A percentile compares a stretch with the other conserved stretches of the same genome.
Conservation (phyloP, 1,140 invertebrate genomes). For the Euwallacea similis region DNA sequence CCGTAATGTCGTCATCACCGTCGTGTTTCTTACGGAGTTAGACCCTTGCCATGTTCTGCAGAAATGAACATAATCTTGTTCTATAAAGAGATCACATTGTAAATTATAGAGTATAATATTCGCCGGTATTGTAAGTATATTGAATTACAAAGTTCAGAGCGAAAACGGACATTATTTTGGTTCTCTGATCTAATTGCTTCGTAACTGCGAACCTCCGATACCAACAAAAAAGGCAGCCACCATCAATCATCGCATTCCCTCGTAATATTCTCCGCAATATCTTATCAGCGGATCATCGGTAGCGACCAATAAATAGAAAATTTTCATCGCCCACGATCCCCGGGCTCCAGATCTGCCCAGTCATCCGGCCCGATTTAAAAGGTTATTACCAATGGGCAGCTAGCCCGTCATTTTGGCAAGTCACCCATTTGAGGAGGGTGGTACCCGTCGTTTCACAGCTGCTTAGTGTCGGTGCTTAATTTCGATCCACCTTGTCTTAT, state of each 20-base stretch:
- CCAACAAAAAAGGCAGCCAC: no score
- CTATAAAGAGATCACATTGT: no score
- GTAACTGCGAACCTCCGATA: no score
- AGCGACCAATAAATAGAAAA: constrained; percentile 21
- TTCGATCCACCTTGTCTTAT: constrained; percentile 19
- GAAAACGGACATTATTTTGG: no score
- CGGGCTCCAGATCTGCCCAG: constrained; percentile 11
- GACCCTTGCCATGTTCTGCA: no score
- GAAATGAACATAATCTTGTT: no score
- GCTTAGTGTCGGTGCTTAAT: constrained; percentile 22
- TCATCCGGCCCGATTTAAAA: constrained; percentile 30
- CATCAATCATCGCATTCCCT: background rate
- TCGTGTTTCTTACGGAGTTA: no score
- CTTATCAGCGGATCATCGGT: constrained; percentile 28
- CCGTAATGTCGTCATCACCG: no score
- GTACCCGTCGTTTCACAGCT: constrained; percentile 16
- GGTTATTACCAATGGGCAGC: constrained; percentile 32
- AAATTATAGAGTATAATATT: no score
- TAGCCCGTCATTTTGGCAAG: constrained; percentile 16
- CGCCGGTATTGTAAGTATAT: no score
- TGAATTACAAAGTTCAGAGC: no score
- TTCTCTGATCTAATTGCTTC: no score
- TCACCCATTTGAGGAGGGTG: constrained; percentile 24
- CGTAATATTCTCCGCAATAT: constrained; percentile 16
- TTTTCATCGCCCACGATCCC: constrained; percentile 23